Evolutionary conservation across 2,113 vertebrate genomes (phyloP), one percentile per base, ranked within the genome.

Genomic region (Trematomus loennbergii): DNA sequence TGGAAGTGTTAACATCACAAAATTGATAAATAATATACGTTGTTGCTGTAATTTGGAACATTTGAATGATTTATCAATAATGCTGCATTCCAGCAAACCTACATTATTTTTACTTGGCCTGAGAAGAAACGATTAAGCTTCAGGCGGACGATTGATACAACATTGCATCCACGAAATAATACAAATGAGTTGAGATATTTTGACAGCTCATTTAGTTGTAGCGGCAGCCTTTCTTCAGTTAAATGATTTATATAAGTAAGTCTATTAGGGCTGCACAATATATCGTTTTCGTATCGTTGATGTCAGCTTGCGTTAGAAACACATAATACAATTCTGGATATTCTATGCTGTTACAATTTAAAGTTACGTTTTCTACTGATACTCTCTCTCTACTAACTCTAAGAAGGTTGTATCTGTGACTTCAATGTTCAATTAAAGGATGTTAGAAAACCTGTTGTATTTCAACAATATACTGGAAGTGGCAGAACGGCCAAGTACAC

Each of bases 41-140:
- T 53, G 59, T 74, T 12, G 62, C 74, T 79, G 20, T 77, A 12
- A 66, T 36, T 49, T 61, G 57, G 48, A 66, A 43, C 12, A 75
- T 53, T 73, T 82, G 48, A 60, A 84, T 78, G 66, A 61, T 9
- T 68, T 69, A 79, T 76, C 12, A 17, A 79, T 64, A 22, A 12
- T 16, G 11, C 17, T 70, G 13, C 62, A 71, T 60, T 55, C 13
- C 16, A 50, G 58, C 25, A 69, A 52, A 73, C 43, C 18, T 33
- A 17, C 18, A 68, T 60, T 5, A 62, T 83, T 85, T 85, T 66
- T 20, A 55, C 43, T 62, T 48, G 9, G 15, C 16, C 25, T 43
- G 17, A 76, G 63, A 54, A 52, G 9, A 70, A 79, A 22, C 43
- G 25, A 79, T 63, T 46, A 52, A 0, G 25, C 53, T 53, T 79